Evolutionary conservation across 1,140 invertebrate genomes (phyloP).

Genomic region (Adoxophyes honmai): DNA sequence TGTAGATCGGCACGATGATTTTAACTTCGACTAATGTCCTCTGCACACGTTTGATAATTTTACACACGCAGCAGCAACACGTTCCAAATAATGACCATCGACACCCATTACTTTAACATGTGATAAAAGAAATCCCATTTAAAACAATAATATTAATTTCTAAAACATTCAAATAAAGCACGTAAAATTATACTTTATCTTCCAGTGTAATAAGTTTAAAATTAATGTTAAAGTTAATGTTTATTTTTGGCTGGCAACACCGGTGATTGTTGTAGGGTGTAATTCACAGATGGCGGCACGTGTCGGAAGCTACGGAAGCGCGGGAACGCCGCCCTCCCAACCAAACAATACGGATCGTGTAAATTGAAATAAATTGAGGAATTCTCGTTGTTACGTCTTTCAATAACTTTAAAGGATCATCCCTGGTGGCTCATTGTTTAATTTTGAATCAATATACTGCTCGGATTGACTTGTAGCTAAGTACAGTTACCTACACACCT

Average conservation of each 20-base stretch:
- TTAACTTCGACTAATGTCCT: no score
- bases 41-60: not conserved
- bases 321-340: slow-evolving; percentile 51
- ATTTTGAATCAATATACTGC: no score
- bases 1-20: no score
- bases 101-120: not conserved
- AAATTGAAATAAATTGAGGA: slow-evolving; percentile 76
- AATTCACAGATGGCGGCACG: slow-evolving; percentile 71
- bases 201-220: slow-evolving; percentile 19
- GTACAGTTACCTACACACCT: no score
- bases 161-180: no score
- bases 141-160: not conserved
- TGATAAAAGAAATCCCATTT: slow-evolving; percentile 4
- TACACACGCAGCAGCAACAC: slow-evolving; percentile 4
- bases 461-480: no score
- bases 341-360: slow-evolving; percentile 68
- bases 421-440: slow-evolving; percentile 25
- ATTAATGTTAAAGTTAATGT: slow-evolving; percentile 20
- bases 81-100: slow-evolving; percentile 15
- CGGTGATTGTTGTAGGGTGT: slow-evolving; percentile 58
- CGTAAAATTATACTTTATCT: slow-evolving; percentile 22
- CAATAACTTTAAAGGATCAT: slow-evolving; percentile 42
- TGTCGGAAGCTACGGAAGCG: slow-evolving; percentile 66
- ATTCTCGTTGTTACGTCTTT: slow-evolving; percentile 51
- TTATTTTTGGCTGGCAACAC: slow-evolving; percentile 49